Evolutionary conservation across 2,888 invertebrate species (phyloP), one percentile per base, ranked within the genome.

Genomic region (Machimus rusticus): DNA sequence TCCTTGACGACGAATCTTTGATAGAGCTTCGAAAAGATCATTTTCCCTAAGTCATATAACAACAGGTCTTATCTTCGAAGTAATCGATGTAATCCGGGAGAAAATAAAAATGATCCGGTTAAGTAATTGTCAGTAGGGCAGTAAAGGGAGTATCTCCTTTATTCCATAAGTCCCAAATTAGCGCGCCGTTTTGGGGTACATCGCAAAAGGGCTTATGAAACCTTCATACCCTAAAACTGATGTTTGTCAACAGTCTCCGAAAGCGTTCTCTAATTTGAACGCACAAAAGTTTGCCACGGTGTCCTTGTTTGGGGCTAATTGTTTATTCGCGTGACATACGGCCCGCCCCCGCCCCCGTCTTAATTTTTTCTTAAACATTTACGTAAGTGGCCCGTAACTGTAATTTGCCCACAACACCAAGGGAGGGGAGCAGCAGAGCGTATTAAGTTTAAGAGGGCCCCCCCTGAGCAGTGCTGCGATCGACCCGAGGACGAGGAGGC

Each of bases 321-420:
- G 74, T 57, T 84, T 84, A 39, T 84, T 84, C 39, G 84, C 84
- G 84, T 84, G 84, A 34, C 84, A 74, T 5, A 66, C 34, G 43
- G 12, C 19, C 3, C 43, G 0, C 14, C 43, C 43, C 43, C 14
- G 2, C 2, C 1, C 4, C 37, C 16, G 39, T 37, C 16, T 19
- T 66, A 12, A 39, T 84, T 84, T 57, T 57, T 37, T 39, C n/a
- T 28, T 79, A 46, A 31, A 37, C 66, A 37, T 66, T 46, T 34
- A 51, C 55, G 51, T 81, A 55, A 81, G 81, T 31, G 51, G 81
- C 51, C 55, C 23, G 81, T 14, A n/a, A 6, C 34, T 51, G 51
- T 55, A 81, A 81, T 81, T 81, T 55, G 37, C 39, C 43, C n/a
- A 46, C n/a, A 16, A 55, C 37, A 81, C 34, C 34, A 81, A 55